phyloP scores from a whole-genome alignment of 2,888 invertebrate species.

The Trachelus tabidus region DNA sequence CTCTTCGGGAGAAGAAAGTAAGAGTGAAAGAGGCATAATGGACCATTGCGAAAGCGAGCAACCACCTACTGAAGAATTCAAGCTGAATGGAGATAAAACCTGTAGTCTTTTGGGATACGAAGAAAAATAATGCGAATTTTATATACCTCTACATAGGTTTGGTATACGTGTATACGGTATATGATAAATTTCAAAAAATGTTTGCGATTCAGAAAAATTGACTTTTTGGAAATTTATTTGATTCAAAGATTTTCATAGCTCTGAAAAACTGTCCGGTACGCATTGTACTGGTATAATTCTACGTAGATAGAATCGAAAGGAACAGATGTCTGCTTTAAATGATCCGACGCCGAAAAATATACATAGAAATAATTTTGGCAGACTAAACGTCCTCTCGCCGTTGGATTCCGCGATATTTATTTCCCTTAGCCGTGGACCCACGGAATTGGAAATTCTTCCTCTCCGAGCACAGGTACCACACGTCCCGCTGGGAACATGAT shows the following conservation, averaged over 20 bases:
- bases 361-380: not conserved
- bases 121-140: not conserved
- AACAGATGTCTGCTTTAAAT: no score
- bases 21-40: slow-evolving; percentile 19
- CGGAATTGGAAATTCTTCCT: not conserved
- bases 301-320: not conserved
- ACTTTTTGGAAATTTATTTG: not conserved
- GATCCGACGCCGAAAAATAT: not conserved
- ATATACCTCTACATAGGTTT: not conserved
- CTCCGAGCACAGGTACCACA: slow-evolving; percentile 3
- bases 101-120: not conserved
- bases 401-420: not conserved
- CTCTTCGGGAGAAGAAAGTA: slow-evolving; percentile 25
- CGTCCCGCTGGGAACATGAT: slow-evolving; percentile 7
- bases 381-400: not conserved
- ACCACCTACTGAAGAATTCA: not conserved
- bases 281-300: not conserved
- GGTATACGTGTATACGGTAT: no score
- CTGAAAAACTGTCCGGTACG: not conserved
- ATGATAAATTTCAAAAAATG: not conserved
- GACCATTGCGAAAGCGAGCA: slow-evolving; percentile 3
- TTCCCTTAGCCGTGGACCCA: not conserved
- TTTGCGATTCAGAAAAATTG: not conserved
- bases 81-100: not conserved
- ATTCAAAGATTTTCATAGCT: not conserved